Evolutionary conservation across 2,888 invertebrate genomes (phyloP), one percentile per base, ranked within the genome.

Genomic region (Argyresthia goedartella): DNA sequence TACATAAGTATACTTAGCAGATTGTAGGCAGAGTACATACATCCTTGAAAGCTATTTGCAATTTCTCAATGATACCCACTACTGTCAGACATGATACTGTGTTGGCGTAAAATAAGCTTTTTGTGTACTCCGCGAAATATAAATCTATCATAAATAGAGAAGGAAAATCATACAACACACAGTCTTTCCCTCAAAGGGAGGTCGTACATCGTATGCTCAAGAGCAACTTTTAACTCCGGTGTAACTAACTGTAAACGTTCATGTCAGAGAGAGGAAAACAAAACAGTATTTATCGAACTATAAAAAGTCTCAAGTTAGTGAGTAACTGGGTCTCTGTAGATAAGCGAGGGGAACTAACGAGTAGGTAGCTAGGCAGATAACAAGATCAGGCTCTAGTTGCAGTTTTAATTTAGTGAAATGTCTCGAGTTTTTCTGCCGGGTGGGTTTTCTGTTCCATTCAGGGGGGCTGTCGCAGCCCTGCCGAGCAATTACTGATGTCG

Each of bases 401-500:
- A 71, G 70, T 72, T 78, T 76, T 78, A 78, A 81, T 81, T 78
- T 74, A 70, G 69, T 62, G 72, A 69, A 69, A 70, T 70, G 73
- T 76, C 74, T 72, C 57, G 67, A 64, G 67, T 71, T 74, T 67
- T 79, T 74, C 67, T 69, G 64, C 25, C 62, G 69, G 65, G 69
- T 63, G 65, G 65, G 73, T 75, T 75, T 73, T 73, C 65, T 63
- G 70, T 60, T 73, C 79, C 76, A 81, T 81, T 80, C 81, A 81
- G 76, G 68, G 71, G 25, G 65, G 68, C 69, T 74, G 79, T 73
- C 79, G 71, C 68, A 74, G 74, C 71, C 69, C 67, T 67, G 69
- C 67, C 69, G 69, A 74, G 76, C 80, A 82, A 82, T 82, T 81
- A 81, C 77, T 75, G 79, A 79, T 79, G 79, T 81, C 71, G 70